Evolutionary conservation across 1,140 invertebrate genomes (phyloP), one percentile per base, ranked within the genome.

Genomic region (Myzus persicae): DNA sequence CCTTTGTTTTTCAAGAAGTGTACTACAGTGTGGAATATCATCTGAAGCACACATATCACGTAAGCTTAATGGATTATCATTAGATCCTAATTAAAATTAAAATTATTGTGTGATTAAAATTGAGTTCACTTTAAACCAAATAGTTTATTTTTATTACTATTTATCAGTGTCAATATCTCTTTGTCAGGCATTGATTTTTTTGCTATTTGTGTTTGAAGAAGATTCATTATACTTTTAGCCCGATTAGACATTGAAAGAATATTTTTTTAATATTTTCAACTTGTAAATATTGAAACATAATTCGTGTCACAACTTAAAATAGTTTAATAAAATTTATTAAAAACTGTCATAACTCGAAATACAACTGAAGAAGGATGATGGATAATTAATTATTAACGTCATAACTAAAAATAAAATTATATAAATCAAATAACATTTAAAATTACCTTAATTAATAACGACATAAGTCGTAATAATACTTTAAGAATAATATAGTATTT

Each of bases 371-470:
- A 51, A 51, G 48, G 48, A 51, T 5, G 48, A 20, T 51, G 22
- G 48, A 18, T 51, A 51, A 51, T 51, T 51, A 51, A 51, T 51
- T 51, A 51, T 51, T 20, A 51, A 51, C 48, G 59, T 67, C 36
- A 42, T 24, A 84, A 84, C 82, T 84, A 2, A 9, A 85, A 85
- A 85, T 85, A 85, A 18, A 85, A 44, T 85, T 85, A 26, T 44
- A 85, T 26, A 85, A 85, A 85, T 85, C 38, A 85, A 42, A 85
- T 44, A 85, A 85, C 38, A 44, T 85, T 85, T 85, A 85, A 22
- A 85, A 9, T 85, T 85, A 85, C 40, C 38, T 85, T 85, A 85
- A 85, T 85, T 20, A 85, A 26, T 85, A 85, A 85, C 84, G 84
- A 85, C 84, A 85, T 24, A 85, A 85, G 84, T 40, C 84, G 40